These are phyloP conservation scores for Phoxinus dragarum DNA, from an alignment of 2,797 vertebrate species.

Conservation along the genomic window DNA sequence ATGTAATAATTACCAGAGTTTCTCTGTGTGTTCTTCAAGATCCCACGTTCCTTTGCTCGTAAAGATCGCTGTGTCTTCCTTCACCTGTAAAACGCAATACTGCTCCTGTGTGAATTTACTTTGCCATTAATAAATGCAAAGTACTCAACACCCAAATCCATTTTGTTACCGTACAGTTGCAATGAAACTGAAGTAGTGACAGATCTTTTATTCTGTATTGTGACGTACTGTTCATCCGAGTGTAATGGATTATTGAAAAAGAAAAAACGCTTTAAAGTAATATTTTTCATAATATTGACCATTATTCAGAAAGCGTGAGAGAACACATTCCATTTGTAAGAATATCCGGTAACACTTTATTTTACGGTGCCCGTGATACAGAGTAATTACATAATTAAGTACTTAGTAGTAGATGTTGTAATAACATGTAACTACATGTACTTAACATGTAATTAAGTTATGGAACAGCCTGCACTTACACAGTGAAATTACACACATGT, in stretches of 20 bases:
- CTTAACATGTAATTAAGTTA: no score
- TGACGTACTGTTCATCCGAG: neutral
- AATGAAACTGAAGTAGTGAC: neutral
- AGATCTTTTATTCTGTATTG: neutral
- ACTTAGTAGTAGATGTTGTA: no score
- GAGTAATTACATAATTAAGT: no score
- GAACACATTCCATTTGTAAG: neutral
- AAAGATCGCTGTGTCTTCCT: neutral
- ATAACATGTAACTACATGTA: no score
- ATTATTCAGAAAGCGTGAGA: neutral
- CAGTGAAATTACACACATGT: no score
- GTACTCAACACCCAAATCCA: neutral
- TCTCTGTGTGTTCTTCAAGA: neutral
- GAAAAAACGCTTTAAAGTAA: neutral
- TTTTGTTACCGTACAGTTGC: neutral
- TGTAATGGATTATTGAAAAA: neutral
- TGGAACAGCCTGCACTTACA: no score
- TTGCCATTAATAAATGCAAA: neutral
- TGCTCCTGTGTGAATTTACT: neutral
- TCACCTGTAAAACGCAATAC: neutral
- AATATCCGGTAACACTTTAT: no score
- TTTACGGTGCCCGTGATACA: no score
- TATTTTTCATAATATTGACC: neutral
- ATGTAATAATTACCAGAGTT: neutral
- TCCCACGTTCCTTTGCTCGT: neutral